Percentiles rank a stretch among this genome's conserved stretches.
Conservation (phyloP, 2,888 invertebrate genomes). For the Empis stercorea region DNA sequence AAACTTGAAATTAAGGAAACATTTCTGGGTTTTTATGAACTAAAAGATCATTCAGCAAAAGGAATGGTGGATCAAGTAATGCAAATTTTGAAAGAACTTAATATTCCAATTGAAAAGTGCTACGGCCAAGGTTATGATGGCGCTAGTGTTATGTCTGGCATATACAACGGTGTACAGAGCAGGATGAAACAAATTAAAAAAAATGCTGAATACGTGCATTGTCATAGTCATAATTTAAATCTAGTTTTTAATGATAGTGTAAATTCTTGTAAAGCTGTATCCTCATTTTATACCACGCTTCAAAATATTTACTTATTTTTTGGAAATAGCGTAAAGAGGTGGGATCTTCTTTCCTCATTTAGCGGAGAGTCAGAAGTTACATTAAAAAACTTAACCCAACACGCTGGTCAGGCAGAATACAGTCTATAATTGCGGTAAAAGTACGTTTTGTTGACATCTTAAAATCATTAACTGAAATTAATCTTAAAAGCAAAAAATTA, state of each 20-base stretch:
- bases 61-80: constrained; percentile 18
- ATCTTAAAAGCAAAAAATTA: neutral
- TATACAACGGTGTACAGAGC: constrained; percentile 1
- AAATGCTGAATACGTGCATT: constrained; percentile 11
- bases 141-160: constrained; percentile 2
- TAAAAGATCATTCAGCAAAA: constrained; percentile 17
- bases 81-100: constrained; percentile 10
- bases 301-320: neutral
- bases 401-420: neutral
- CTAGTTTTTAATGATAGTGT: constrained; percentile 2
- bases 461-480: constrained; percentile 1
- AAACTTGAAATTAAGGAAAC: constrained; percentile 10
- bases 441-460: neutral
- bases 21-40: constrained; percentile 18
- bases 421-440: neutral
- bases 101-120: constrained; percentile 2
- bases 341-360: neutral
- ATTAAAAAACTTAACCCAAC: neutral
- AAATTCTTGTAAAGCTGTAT: neutral
- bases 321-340: neutral
- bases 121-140: constrained; percentile 3
- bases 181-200: constrained; percentile 17
- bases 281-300: neutral
- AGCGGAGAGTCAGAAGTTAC: neutral
- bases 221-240: constrained; percentile 5